Percentiles rank a stretch among this genome's conserved stretches.
phyloP scores from a whole-genome alignment of 2,888 invertebrate genomes.

The Acleris holmiana region DNA sequence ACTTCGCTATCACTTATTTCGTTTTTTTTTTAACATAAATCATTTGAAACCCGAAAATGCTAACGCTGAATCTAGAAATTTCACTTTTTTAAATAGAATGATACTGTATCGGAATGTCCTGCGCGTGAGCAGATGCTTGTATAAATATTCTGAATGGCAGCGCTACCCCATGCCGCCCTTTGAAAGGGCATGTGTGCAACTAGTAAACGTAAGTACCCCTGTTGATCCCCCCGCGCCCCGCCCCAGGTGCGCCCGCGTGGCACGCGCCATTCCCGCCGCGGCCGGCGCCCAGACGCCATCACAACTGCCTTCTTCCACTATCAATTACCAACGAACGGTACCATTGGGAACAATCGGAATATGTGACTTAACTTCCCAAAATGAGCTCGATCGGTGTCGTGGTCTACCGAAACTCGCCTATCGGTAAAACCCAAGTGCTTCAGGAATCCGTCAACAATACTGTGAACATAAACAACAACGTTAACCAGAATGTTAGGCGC shows the following conservation, averaged over 20 bases:
- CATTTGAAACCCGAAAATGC: too few relatives aligned
- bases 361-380: conserved; percentile 70
- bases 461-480: conserved; percentile 79
- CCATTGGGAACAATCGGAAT: conserved; percentile 65
- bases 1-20: too few relatives aligned
- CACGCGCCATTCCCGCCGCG: conserved; percentile 82
- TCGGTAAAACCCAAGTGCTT: conserved; percentile 86
- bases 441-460: conserved; percentile 86
- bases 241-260: conserved; percentile 80
- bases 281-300: conserved; percentile 80
- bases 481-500: conserved; percentile 66
- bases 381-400: conserved; percentile 85
- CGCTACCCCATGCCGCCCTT: conserved; percentile 74
- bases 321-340: conserved; percentile 46
- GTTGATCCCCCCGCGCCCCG: conserved; percentile 79
- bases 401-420: conserved; percentile 84
- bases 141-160: conserved; percentile 47
- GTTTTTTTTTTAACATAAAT: too few relatives aligned
- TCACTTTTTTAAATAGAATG: too few relatives aligned
- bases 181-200: conserved; percentile 82
- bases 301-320: conserved; percentile 50
- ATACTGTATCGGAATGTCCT: too few relatives aligned
- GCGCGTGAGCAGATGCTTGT: neutral
- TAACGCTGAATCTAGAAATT: too few relatives aligned
- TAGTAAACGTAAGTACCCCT: conserved; percentile 83